These are phyloP conservation scores for Rhabdornis inornatus DNA, from an alignment of 2,113 vertebrate genomes.

Conservation along the genomic window DNA sequence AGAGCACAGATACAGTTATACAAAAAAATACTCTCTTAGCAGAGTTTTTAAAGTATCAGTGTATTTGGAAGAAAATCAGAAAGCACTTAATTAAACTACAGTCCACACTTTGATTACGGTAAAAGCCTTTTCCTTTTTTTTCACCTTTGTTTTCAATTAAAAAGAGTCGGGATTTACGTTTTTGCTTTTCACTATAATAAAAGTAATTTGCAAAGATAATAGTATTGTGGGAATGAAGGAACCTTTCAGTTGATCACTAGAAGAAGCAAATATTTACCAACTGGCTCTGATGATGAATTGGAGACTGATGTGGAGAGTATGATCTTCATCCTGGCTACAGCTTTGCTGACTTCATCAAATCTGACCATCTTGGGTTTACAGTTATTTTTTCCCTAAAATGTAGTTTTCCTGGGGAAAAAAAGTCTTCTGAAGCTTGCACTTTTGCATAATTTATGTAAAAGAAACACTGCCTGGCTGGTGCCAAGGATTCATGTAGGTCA, in stretches of 20 bases:
- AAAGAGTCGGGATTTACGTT: not conserved
- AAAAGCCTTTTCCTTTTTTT: not conserved
- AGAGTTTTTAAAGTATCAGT: not conserved
- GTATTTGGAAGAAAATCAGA: not conserved
- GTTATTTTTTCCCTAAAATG: slow-evolving; percentile 1
- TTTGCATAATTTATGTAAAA: not conserved
- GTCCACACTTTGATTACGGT: not conserved
- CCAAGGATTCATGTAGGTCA: not conserved
- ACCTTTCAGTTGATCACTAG: slow-evolving; percentile 12
- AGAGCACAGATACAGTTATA: not conserved
- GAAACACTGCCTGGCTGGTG: not conserved
- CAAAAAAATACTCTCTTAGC: not conserved
- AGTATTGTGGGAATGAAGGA: not conserved
- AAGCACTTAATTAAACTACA: not conserved
- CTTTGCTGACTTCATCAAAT: slow-evolving; percentile 52
- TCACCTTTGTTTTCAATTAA: slow-evolving; percentile 12
- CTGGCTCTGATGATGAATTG: not conserved
- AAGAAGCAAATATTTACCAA: slow-evolving; percentile 55
- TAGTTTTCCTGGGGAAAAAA: not conserved
- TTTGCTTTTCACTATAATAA: slow-evolving; percentile 14
- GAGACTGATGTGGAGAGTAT: not conserved
- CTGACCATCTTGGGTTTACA: not conserved
- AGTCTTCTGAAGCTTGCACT: not conserved
- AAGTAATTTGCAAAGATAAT: slow-evolving; percentile 31
- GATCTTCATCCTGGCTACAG: not conserved